Evolutionary conservation across 2,113 vertebrate species (phyloP), one percentile per base, ranked within the genome.

Genomic region (Spea bombifrons): DNA sequence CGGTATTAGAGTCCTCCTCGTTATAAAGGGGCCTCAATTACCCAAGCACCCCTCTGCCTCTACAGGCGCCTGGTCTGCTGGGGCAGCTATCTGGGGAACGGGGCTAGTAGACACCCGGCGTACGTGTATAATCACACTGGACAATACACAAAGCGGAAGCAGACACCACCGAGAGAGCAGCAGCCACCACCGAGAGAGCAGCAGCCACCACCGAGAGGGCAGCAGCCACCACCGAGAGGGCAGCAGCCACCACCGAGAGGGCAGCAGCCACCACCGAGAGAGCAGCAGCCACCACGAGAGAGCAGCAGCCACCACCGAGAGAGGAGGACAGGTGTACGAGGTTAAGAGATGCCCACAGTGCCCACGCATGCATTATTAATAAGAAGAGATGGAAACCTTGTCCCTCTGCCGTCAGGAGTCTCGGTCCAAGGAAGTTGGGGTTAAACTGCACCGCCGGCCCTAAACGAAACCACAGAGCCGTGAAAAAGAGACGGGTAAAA

Each of bases 391-490:
- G 46, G 30, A 85, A 81, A 94, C 92, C 92, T 88, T 92, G 85
- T 90, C 88, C 89, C 87, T 89, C 85, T 65, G 90, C 87, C 75
- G 85, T 88, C 83, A 92, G 90, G 85, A 84, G 86, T 84, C 90
- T 91, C 88, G 89, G 83, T 79, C 83, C 85, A 7, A 7, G 49
- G 92, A 92, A 89, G 61, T 86, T 82, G 74, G 87, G 48, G 76
- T 91, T 92, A 88, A 89, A 83, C 82, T 1, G 69, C 76, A 91
- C 46, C 17, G 88, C 92, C 13, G 92, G 92, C 64, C 92, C 92
- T 94, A 86, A 88, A 81, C 73, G 50, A 71, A 81, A 81, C 80
- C 80, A 73, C 61, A 59, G 61, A 17, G 61, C 61, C 4, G 6
- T 17, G 61, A 64, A 64, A 64, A 5, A 15, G 50, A 52, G 30